phyloP scores from a whole-genome alignment of 2,113 vertebrate species.

The Dicrurus megarhynchus region DNA sequence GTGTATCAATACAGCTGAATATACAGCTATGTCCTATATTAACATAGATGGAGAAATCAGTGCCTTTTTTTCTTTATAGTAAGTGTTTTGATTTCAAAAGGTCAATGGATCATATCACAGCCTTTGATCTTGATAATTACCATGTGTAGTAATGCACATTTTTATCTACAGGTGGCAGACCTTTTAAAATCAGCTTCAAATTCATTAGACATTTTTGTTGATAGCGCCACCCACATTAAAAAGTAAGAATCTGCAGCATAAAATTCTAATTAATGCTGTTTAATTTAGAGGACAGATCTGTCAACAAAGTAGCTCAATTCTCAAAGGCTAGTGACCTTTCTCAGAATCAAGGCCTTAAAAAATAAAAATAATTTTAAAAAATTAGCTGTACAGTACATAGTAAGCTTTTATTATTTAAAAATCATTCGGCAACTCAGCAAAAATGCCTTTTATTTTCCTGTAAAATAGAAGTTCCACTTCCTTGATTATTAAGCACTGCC shows the following conservation, averaged over 20 bases:
- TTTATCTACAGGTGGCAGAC: slow-evolving; percentile 73
- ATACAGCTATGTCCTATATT: not conserved
- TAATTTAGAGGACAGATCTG: slow-evolving; percentile 64
- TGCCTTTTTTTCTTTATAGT: not conserved
- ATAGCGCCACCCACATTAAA: slow-evolving; percentile 51
- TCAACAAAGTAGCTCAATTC: slow-evolving; percentile 63
- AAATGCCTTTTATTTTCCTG: slow-evolving; percentile 35
- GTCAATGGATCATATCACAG: slow-evolving; percentile 36
- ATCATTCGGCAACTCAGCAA: slow-evolving; percentile 34
- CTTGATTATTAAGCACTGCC: slow-evolving; percentile 31
- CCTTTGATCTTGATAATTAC: slow-evolving; percentile 62
- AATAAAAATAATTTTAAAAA: not conserved
- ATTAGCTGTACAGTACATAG: not conserved
- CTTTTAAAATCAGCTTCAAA: slow-evolving; percentile 69
- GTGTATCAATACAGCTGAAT: not conserved
- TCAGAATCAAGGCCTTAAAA: slow-evolving; percentile 58
- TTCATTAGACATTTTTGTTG: slow-evolving; percentile 44
- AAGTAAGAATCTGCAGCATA: slow-evolving; percentile 27
- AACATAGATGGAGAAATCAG: not conserved
- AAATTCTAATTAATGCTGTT: slow-evolving; percentile 64
- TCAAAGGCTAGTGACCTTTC: slow-evolving; percentile 63
- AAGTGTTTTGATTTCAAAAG: slow-evolving; percentile 66
- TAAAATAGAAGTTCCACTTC: slow-evolving; percentile 55
- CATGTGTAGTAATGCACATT: slow-evolving; percentile 60
- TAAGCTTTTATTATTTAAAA: slow-evolving; percentile 64